A percentile compares a stretch with the other conserved stretches of the same genome.
Conservation (phyloP, 1,140 invertebrate species). For the Heliconius eleuchia region DNA sequence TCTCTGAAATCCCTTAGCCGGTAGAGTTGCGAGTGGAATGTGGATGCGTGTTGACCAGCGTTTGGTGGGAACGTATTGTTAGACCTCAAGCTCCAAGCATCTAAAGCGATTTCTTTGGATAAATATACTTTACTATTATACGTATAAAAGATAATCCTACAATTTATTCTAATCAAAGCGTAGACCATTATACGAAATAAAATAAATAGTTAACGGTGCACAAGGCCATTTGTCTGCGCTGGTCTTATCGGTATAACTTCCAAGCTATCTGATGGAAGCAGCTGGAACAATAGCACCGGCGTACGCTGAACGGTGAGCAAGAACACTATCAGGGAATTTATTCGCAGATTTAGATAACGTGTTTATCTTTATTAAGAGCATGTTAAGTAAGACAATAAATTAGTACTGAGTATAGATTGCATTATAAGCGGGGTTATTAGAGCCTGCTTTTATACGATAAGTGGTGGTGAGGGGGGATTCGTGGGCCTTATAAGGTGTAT, state of each 20-base stretch:
- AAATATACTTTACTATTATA: neutral
- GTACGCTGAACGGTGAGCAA: conserved; percentile 35
- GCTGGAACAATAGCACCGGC: conserved; percentile 37
- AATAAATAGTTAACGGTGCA: conserved; percentile 31
- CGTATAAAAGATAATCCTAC: neutral
- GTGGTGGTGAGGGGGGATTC: conserved; percentile 66
- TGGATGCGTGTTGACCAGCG: conserved; percentile 4
- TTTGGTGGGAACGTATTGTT: neutral
- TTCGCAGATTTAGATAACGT: conserved; percentile 50
- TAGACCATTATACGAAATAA: conserved; percentile 11
- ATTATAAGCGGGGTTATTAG: conserved; percentile 63
- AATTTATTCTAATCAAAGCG: neutral
- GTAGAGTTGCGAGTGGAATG: conserved; percentile 26
- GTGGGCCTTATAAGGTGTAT: conserved; percentile 57
- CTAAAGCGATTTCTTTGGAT: neutral
- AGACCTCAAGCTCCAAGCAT: neutral
- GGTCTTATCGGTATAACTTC: conserved; percentile 34
- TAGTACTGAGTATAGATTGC: conserved; percentile 51
- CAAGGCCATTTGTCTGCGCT: conserved; percentile 37
- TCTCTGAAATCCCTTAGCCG: conserved; percentile 18
- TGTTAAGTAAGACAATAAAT: conserved; percentile 58
- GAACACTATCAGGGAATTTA: conserved; percentile 48
- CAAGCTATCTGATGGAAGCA: conserved; percentile 34
- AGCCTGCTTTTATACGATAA: conserved; percentile 65
- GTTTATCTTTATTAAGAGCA: conserved; percentile 59